Base-by-base conservation (phyloP, 2,888 invertebrate species). In the Frankliniella fusca region DNA sequence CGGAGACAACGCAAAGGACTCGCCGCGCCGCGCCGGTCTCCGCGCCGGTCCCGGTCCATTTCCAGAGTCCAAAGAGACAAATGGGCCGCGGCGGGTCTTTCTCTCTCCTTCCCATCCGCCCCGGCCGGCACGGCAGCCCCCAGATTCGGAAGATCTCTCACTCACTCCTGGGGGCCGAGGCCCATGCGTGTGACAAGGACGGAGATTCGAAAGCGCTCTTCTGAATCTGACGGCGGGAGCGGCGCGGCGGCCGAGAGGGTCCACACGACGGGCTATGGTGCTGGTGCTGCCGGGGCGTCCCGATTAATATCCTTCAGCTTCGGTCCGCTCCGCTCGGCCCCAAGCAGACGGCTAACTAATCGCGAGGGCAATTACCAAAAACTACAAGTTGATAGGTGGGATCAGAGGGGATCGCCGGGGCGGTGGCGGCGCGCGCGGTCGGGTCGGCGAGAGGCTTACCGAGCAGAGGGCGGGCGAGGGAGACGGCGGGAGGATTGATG, bases 361-460 rank as follows among this genome's bases (percentile, higher is more conserved):
- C n/a, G 70, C 70, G 70, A 38, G 70, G 70, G 70, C 70, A 70
- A 70, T 70, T 70, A 70, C 70, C 70, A 70, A 70, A 70, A 70
- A 70, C 70, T 70, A 70, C 70, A 70, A 70, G 70, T 70, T 70
- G 70, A 70, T 70, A 70, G 70, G 23, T 70, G 70, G 70, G 70
- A 70, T 70, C 70, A 70, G 70, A 23, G 20, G 70, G 70, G 70
- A 70, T 70, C 70, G 23, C 28, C 38, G 15, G 61, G 61, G 61
- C 20, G 70, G 23, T 11, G 23, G 27, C 70, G 27, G 70, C 23
- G 2, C 18, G 65, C 70, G 70, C 70, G 11, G 20, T 70, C 65
- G n/a, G 11, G 20, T 70, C 38, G 38, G 38, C 38, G 38, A 38
- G 38, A 38, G 38, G 38, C 38, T 38, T 38, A 38, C 38, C 5